phyloP scores from a whole-genome alignment of 2,113 vertebrate species.

The Oxyura jamaicensis region DNA sequence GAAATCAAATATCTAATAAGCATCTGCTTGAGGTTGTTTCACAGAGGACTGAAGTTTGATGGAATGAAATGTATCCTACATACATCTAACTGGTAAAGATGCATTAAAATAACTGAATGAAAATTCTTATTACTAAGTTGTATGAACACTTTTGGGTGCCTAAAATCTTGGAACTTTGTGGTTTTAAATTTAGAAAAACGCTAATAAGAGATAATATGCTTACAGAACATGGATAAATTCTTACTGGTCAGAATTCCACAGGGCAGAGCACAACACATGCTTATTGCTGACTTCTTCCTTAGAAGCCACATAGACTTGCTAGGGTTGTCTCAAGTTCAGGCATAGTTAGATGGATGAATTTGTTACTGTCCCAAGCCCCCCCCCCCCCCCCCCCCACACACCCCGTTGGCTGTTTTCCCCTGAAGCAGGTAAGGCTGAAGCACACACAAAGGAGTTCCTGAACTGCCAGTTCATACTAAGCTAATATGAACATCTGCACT shows the following conservation, averaged over 20 bases:
- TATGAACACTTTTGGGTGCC: not conserved
- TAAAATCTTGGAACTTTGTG: not conserved
- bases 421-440: not conserved
- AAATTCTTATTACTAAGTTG: not conserved
- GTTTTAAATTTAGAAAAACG: not conserved
- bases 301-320: not conserved
- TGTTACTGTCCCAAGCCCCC: not conserved
- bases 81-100: not conserved
- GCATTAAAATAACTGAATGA: not conserved
- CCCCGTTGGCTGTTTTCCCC: not conserved
- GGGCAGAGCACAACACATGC: not conserved
- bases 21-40: not conserved
- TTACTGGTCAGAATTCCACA: not conserved
- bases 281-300: not conserved
- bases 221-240: not conserved
- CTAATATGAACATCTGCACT: not conserved
- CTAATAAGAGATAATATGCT: not conserved
- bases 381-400: not conserved
- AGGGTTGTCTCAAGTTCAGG: not conserved
- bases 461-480: not conserved
- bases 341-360: not conserved
- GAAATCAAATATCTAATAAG: not conserved
- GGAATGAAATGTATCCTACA: not conserved
- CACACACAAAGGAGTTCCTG: not conserved
- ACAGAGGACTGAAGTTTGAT: not conserved